phyloP scores from a whole-genome alignment of 2,888 invertebrate genomes.

The Sepioteuthis lessoniana region DNA sequence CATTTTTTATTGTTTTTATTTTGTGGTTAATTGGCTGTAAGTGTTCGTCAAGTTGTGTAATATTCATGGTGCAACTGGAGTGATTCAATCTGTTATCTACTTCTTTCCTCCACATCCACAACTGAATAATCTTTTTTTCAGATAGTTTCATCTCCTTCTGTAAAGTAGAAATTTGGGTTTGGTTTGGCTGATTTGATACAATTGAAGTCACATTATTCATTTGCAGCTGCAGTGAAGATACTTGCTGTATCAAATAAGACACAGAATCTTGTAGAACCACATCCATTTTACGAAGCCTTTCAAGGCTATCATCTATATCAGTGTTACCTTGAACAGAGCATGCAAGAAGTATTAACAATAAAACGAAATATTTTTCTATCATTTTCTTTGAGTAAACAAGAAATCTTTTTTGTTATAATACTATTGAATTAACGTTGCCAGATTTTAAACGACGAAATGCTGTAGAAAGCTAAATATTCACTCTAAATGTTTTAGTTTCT shows the following conservation, averaged over 20 bases:
- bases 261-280: neutral
- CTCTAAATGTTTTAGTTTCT: neutral
- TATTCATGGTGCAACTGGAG: neutral
- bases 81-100: neutral
- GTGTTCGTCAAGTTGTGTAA: neutral
- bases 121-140: neutral
- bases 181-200: neutral
- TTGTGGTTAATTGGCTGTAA: neutral
- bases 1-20: neutral
- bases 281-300: neutral
- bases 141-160: neutral
- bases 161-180: neutral
- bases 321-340: neutral
- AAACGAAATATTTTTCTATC: neutral
- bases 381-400: neutral
- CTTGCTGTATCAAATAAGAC: neutral
- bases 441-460: no score
- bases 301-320: neutral
- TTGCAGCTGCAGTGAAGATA: neutral
- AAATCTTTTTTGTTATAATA: neutral
- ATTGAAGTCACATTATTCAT: neutral
- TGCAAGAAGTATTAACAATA: neutral
- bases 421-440: neutral
- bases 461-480: neutral
- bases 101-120: neutral